Evolutionary conservation across 2,113 vertebrate genomes (phyloP).

Genomic region (Heliornis fulica): DNA sequence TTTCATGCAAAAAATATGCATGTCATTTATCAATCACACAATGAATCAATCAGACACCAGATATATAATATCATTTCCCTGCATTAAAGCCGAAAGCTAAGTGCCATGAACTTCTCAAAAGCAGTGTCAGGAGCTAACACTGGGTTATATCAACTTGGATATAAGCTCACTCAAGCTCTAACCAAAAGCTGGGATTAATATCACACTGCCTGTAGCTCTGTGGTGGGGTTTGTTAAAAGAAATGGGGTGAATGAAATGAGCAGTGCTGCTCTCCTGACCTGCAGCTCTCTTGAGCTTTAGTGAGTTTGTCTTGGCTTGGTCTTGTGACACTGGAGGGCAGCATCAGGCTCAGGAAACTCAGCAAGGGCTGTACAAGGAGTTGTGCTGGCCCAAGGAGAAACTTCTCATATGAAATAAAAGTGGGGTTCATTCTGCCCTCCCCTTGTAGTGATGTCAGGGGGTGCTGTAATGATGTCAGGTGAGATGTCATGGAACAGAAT

Average conservation of each 20-base stretch:
- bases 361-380: not conserved
- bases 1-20: constrained; percentile 33
- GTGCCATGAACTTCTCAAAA: not conserved
- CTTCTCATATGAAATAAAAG: not conserved
- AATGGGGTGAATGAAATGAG: not conserved
- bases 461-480: not conserved
- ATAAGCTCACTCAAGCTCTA: not conserved
- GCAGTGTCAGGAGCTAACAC: not conserved
- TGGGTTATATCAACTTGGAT: not conserved
- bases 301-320: not conserved
- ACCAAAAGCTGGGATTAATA: not conserved
- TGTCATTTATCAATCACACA: constrained; percentile 54
- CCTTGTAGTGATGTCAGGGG: not conserved
- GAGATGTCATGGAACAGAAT: not conserved
- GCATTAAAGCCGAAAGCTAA: not conserved
- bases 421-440: not conserved
- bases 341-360: not conserved
- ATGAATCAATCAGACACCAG: constrained; percentile 35
- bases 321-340: not conserved
- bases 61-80: not conserved
- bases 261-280: not conserved
- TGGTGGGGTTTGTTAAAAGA: not conserved
- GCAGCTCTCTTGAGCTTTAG: not conserved
- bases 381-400: not conserved
- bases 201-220: not conserved